Base-by-base conservation (phyloP, 2,888 invertebrate genomes). In the Trichogramma dendrolimi region DNA sequence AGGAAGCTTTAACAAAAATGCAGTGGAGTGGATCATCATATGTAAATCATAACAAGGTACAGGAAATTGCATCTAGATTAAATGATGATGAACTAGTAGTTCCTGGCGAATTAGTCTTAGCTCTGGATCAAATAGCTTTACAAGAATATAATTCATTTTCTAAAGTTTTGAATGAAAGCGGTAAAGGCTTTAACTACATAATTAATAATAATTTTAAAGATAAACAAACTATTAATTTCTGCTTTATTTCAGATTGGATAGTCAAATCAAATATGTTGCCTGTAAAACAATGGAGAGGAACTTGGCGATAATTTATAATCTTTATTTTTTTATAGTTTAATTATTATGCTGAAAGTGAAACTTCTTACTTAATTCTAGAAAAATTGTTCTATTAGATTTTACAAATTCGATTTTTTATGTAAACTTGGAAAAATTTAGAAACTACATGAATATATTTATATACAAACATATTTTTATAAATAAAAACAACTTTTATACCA, bases 241-340 rank as follows among this genome's bases (percentile, higher is more conserved):
- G 63, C 58, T 61, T 67, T 67, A 63, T 74, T 75, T 49, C 72
- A 87, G 87, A 85, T 54, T 88, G 88, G 87, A 79, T 81, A 57
- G 77, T 83, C 14, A 80, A 80, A 55, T 82, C 81, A 64, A 86
- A 86, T 75, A 79, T 86, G 39, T 71, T 88, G 39, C 76, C 83
- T 55, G 80, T 84, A 4, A 85, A 84, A 55, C 84, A 85, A 72
- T 88, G 86, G 84, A 83, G 86, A 67, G 71, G 71, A 52, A 60
- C 62, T 61, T 72, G 70, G 70, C 67, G 66, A n/a, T 54, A 64
- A 55, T 42, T 59, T 27, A 7, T 48, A 44, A 11, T 48, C 46
- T 38, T 55, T 38, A 51, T 44, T 4, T n/a, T 49, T 39, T 62
- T 57, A 49, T 40, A 53, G n/a, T 57, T 50, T 11, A 49, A 56